A percentile compares a stretch with the other conserved stretches of the same genome.
These are phyloP conservation scores for Tetranychus urticae DNA, from an alignment of 1,140 invertebrate genomes.

Conservation along the genomic window DNA sequence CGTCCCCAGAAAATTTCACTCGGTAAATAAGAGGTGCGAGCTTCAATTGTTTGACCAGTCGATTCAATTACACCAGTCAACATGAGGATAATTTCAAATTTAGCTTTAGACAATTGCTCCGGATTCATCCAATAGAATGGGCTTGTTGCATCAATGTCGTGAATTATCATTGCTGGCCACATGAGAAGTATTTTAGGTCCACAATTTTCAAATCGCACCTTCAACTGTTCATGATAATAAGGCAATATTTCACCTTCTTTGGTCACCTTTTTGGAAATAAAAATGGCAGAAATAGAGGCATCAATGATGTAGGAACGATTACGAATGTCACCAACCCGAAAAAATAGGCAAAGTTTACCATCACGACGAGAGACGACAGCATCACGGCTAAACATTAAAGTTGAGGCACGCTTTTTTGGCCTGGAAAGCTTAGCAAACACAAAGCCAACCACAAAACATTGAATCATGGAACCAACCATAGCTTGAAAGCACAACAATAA, in stretches of 20 bases:
- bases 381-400: constrained; percentile 72
- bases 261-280: constrained; percentile 33
- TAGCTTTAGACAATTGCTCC: constrained; percentile 59
- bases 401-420: constrained; percentile 85
- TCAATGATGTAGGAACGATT: constrained; percentile 69
- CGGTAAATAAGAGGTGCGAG: constrained; percentile 64
- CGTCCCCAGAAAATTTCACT: constrained; percentile 86
- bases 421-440: constrained; percentile 90
- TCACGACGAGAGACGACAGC: constrained; percentile 66
- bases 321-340: constrained; percentile 90
- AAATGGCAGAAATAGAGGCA: constrained; percentile 61
- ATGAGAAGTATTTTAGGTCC: constrained; percentile 67
- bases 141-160: constrained; percentile 57
- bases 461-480: constrained; percentile 77
- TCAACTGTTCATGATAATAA: constrained; percentile 22
- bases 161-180: constrained; percentile 62
- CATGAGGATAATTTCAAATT: constrained; percentile 87
- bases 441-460: constrained; percentile 51
- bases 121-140: constrained; percentile 71
- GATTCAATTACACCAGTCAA: constrained; percentile 33
- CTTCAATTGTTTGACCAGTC: constrained; percentile 12
- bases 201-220: constrained; percentile 50
- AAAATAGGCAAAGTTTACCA: constrained; percentile 71
- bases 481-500: constrained; percentile 93
- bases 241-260: constrained; percentile 26